Percentiles rank a stretch among this genome's conserved stretches.
phyloP scores from a whole-genome alignment of 23 tunicate genomes.

The Halocynthia aurantium region DNA sequence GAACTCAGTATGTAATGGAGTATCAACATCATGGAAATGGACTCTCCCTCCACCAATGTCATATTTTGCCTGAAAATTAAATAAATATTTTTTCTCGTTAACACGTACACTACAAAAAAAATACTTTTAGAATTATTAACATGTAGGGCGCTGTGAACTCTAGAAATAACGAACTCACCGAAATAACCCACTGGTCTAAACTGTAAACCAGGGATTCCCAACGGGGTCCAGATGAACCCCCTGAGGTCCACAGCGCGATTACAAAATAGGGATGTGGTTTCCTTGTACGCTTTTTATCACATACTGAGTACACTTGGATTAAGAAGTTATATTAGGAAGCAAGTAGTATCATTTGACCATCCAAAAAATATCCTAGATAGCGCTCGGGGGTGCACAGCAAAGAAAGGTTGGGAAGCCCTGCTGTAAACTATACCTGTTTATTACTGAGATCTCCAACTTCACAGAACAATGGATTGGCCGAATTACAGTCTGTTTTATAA shows the following conservation, averaged over 20 bases:
- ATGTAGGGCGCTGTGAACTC: too few relatives aligned
- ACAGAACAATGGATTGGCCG: constrained; percentile 58
- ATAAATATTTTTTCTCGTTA: background rate
- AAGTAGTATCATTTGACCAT: too few relatives aligned
- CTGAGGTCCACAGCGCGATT: too few relatives aligned
- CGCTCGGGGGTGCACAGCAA: too few relatives aligned
- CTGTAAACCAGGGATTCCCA: too few relatives aligned
- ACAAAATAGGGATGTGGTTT: too few relatives aligned
- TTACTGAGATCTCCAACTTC: constrained; percentile 86
- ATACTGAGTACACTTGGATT: background rate
- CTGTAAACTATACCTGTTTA: constrained; percentile 49
- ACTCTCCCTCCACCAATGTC: constrained; percentile 32
- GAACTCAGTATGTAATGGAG: constrained; percentile 50
- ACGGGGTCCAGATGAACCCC: too few relatives aligned
- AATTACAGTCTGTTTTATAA: constrained; percentile 36
- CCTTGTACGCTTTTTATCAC: too few relatives aligned
- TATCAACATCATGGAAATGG: constrained; percentile 46
- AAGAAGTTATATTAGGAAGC: background rate
- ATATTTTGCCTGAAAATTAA: constrained; percentile 29
- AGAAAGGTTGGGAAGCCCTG: too few relatives aligned
- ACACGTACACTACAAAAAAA: background rate
- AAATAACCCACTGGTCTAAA: too few relatives aligned
- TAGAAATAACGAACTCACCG: too few relatives aligned
- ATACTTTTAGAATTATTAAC: background rate
- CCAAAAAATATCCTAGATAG: too few relatives aligned